Evolutionary conservation across 1,140 invertebrate species (phyloP), one percentile per base, ranked within the genome.

Genomic region (Leptinotarsa lineolata): DNA sequence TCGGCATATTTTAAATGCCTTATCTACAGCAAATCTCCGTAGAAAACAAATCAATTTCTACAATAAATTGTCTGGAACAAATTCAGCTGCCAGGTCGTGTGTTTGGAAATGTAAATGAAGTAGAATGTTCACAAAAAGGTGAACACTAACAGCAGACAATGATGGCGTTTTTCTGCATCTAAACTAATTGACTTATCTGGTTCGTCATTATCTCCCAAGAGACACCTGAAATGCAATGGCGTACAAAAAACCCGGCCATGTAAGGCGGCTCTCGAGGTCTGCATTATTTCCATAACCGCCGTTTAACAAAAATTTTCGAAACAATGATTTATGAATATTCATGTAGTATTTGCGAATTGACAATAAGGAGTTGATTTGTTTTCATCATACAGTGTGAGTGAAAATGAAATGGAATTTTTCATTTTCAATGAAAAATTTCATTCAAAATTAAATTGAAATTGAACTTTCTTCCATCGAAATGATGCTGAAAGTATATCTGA

Each of bases 131-230:
- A 22, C 66, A 68, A 74, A 63, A 74, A 74, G 69, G 48, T 69
- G 66, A 71, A 45, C 70, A 77, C 66, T 60, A 70, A 74, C 73
- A 74, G n/a, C 15, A 68, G 45, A 48, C 66, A 65, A 68, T 68
- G 66, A 74, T 77, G 76, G 73, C 60, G 45, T 54, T 63, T 71
- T 74, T 76, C 68, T 30, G 22, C 24, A 65, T 58, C 61, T 64
- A 60, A 68, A 70, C 73, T 77, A 77, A 77, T 77, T 77, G 76
- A 77, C 73, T 77, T 77, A 77, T 77, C 76, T 75, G 64, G 48
- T 75, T 59, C 70, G 76, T 75, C 76, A 76, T 20, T 64, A 60
- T 39, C 60, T 66, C 73, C 21, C 44, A 68, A 45, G 75, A 54
- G 48, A 54, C 48, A 54, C 16, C 48, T 54, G 48, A 54, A 54